Percentiles rank a stretch among this genome's conserved stretches.
Conservation (phyloP, 2,888 invertebrate species). For the Seladonia tumulorum region DNA sequence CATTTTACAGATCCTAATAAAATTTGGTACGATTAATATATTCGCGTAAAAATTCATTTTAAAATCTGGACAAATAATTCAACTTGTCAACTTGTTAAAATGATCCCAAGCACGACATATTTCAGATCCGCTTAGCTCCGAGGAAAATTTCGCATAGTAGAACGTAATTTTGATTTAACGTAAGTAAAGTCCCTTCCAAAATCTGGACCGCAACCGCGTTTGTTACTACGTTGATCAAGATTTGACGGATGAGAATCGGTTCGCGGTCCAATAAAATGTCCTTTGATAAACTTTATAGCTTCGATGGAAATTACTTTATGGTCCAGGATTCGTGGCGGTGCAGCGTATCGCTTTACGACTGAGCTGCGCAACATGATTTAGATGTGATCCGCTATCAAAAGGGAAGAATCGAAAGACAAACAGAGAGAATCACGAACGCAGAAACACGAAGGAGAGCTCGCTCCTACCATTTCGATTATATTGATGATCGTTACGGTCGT, state of each 20-base stretch:
- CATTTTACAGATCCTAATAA: no score
- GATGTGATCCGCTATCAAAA: not conserved
- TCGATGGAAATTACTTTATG: not conserved
- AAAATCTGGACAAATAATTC: no score
- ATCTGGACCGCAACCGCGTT: not conserved
- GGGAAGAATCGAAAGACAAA: conserved; percentile 24
- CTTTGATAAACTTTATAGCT: not conserved
- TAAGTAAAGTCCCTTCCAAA: not conserved
- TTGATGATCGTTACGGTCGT: conserved; percentile 55
- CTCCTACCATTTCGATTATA: conserved; percentile 12
- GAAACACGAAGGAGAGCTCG: not conserved
- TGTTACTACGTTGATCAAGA: not conserved
- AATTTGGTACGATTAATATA: no score
- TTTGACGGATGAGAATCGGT: not conserved
- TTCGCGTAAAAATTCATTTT: no score
- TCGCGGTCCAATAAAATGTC: not conserved
- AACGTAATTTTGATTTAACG: no score
- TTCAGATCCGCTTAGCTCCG: no score
- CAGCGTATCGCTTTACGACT: not conserved
- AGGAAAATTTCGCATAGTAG: no score
- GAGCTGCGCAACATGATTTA: conserved; percentile 2
- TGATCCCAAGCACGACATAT: no score
- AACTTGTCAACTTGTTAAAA: not conserved
- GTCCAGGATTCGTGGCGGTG: not conserved
- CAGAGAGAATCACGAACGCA: conserved; percentile 15